phyloP scores from a whole-genome alignment of 2,797 vertebrate genomes.

The Todus mexicanus region DNA sequence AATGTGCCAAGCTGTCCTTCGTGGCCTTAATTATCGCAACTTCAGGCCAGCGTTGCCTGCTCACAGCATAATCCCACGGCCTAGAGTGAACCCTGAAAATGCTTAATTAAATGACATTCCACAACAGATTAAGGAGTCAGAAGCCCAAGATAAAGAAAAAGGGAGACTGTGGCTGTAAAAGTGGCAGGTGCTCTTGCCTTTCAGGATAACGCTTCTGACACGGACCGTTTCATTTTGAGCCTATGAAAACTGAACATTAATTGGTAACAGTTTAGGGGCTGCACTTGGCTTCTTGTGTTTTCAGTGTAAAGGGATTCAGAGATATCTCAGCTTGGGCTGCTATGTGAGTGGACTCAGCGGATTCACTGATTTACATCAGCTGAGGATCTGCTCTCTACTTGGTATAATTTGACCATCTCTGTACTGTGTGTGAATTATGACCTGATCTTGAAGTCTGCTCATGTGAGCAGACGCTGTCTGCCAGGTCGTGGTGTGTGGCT shows the following conservation, averaged over 20 bases:
- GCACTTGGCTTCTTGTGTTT: not conserved
- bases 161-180: conserved; percentile 10
- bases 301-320: not conserved
- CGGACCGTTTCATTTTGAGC: not conserved
- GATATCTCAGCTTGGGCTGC: not conserved
- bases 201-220: not conserved
- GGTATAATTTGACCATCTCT: not conserved
- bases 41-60: conserved; percentile 49
- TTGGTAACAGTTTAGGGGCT: not conserved
- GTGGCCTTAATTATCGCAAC: conserved; percentile 61
- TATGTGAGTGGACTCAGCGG: not conserved
- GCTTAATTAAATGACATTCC: conserved; percentile 70
- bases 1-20: conserved; percentile 61
- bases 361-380: not conserved
- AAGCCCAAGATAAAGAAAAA: conserved; percentile 47
- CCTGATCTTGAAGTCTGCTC: not conserved
- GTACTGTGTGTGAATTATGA: not conserved
- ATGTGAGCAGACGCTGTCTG: not conserved
- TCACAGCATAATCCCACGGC: conserved; percentile 55
- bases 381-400: not conserved
- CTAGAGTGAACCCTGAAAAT: conserved; percentile 62
- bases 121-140: conserved; percentile 65
- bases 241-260: not conserved
- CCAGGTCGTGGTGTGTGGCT: not conserved
- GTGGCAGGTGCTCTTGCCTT: conserved; percentile 38